Evolutionary conservation across 2,888 invertebrate genomes (phyloP).

Genomic region (Diarsia rubi): DNA sequence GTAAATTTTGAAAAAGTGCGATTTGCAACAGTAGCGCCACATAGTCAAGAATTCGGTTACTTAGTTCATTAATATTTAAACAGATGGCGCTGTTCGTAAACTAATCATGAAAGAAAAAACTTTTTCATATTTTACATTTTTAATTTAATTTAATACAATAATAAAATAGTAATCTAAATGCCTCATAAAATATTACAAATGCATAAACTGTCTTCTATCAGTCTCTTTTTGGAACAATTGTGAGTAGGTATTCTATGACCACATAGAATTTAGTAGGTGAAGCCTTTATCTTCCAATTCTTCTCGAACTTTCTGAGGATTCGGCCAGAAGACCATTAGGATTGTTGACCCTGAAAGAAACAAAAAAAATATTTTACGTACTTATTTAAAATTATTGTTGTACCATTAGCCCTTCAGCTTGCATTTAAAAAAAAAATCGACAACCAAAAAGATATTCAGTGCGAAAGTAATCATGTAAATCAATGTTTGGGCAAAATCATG

Average conservation of each 20-base stretch:
- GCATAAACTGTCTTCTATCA: constrained; percentile 61
- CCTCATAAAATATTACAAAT: constrained; percentile 56
- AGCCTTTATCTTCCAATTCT: constrained; percentile 82
- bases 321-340: constrained; percentile 86
- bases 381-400: neutral
- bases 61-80: neutral
- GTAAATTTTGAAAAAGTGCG: neutral
- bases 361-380: constrained; percentile 1
- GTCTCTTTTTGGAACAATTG: constrained; percentile 63
- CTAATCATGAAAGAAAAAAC: neutral
- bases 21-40: neutral
- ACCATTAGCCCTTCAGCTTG: neutral
- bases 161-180: constrained; percentile 48
- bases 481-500: neutral
- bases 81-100: constrained; percentile 40
- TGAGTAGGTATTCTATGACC: constrained; percentile 47
- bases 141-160: constrained; percentile 23
- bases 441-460: neutral
- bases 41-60: neutral
- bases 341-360: constrained; percentile 79
- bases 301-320: constrained; percentile 81
- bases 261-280: constrained; percentile 77
- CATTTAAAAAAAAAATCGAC: neutral
- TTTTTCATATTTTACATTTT: constrained; percentile 1
- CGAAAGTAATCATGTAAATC: neutral